These are phyloP conservation scores for Perizoma affinitatum DNA, from an alignment of 2,888 invertebrate species.

Conservation along the genomic window DNA sequence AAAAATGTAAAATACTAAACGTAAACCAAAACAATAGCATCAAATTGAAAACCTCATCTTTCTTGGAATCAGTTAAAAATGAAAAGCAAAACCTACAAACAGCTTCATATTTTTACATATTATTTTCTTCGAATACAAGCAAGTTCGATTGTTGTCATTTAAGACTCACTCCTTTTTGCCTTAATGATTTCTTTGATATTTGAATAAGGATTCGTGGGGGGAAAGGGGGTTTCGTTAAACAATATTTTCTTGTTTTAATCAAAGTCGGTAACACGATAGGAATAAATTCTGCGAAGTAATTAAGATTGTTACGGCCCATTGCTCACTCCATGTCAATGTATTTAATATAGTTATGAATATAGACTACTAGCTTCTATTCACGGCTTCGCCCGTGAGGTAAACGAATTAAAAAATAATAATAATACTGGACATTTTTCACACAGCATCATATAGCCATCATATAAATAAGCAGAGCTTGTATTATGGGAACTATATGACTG, in stretches of 20 bases:
- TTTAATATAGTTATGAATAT: constrained; percentile 8
- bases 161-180: constrained; percentile 42
- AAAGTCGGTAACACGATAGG: constrained; percentile 42
- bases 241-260: constrained; percentile 45
- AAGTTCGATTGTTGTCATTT: constrained; percentile 41
- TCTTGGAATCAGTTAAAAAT: not conserved
- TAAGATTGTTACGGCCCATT: constrained; percentile 33
- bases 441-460: no score
- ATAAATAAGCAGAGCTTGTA: no score
- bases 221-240: constrained; percentile 37
- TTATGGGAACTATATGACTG: no score
- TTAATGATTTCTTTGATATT: constrained; percentile 58
- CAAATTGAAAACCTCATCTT: no score
- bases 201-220: constrained; percentile 45
- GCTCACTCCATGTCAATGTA: constrained; percentile 25
- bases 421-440: no score
- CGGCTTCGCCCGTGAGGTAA: no score
- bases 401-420: no score
- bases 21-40: no score
- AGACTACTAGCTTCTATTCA: no score
- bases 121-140: constrained; percentile 41
- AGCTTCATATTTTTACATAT: constrained; percentile 20
- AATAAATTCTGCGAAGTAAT: constrained; percentile 39
- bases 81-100: constrained; percentile 18
- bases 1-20: no score